These are phyloP conservation scores for Heterotilapia buettikoferi DNA, from an alignment of 2,113 vertebrate species.

Conservation along the genomic window DNA sequence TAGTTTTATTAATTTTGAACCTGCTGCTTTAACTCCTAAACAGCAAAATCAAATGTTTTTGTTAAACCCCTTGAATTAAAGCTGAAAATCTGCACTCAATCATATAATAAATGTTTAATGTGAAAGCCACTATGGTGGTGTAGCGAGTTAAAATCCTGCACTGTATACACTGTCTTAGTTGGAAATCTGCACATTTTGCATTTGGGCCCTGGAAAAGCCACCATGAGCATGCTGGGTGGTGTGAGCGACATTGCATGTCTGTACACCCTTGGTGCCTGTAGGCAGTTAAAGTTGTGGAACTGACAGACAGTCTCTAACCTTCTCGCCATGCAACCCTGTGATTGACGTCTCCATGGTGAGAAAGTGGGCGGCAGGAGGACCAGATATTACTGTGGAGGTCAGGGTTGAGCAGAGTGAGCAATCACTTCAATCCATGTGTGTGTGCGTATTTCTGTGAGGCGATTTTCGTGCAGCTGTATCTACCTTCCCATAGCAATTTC, in stretches of 20 bases:
- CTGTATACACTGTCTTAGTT: neutral
- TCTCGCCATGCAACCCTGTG: conserved; percentile 32
- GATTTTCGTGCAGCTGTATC: conserved; percentile 12
- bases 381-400: conserved; percentile 61
- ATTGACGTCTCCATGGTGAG: conserved; percentile 59
- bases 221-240: neutral
- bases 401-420: conserved; percentile 54
- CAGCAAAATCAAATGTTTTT: neutral
- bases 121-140: neutral
- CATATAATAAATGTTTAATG: neutral
- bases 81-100: neutral
- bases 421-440: conserved; percentile 37
- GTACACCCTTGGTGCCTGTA: neutral
- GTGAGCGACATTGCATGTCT: neutral
- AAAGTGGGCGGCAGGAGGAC: conserved; percentile 47
- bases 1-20: neutral
- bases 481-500: conserved; percentile 55
- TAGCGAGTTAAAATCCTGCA: neutral
- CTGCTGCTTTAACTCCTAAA: neutral
- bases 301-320: conserved; percentile 54
- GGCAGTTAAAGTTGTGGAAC: conserved; percentile 8
- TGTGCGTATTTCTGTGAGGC: neutral
- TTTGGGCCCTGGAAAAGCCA: neutral
- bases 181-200: neutral
- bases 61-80: neutral